Evolutionary conservation across 2,888 invertebrate species (phyloP), one percentile per base, ranked within the genome.

Genomic region (Phengaris alcon): DNA sequence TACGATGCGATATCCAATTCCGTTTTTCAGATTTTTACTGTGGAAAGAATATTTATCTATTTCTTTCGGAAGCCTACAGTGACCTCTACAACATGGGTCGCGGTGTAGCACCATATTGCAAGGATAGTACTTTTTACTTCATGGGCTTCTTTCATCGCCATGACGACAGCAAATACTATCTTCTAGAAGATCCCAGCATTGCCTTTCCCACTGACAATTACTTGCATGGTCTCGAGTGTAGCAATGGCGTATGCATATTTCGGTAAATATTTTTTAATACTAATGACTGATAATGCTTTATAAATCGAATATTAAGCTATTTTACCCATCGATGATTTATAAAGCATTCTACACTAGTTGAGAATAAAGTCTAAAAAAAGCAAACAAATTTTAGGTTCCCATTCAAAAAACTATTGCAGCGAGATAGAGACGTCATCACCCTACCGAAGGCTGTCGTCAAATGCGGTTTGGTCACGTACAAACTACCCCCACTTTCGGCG

Each of bases 361-460:
- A 35, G 1, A 35, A 35, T 35, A 55, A 8, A 46, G n/a, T 10
- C n/a, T 70, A 9, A 51, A n/a, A 9, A 48, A 55, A 9, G 35
- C 12, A 15, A 55, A 7, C 73, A 35, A 35, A 75, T 75, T 68
- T 13, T 55, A 93, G 93, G 82, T 93, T 93, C 76, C 93, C 93
- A 3, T 90, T 91, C 82, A 93, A 93, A 79, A 93, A 93, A 78
- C 55, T 88, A 12, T 59, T 89, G 0, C 93, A 93, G 80, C 82
- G 82, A 44, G 85, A 85, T 0, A 86, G 91, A 1, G 93, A 93
- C 80, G 85, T 93, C 2, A 75, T 83, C 0, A 81, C 87, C 0
- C 79, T 93, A 3, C 93, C 93, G 3, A 93, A 93, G 70, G 93
- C 93, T 3, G 88, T 91, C 13, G 91, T 93, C n/a, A 93, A 93